A percentile compares a stretch with the other conserved stretches of the same genome.
These are phyloP conservation scores for Heteractis magnifica DNA, from an alignment of 92 coral and sea anemone genomes.

Conservation along the genomic window DNA sequence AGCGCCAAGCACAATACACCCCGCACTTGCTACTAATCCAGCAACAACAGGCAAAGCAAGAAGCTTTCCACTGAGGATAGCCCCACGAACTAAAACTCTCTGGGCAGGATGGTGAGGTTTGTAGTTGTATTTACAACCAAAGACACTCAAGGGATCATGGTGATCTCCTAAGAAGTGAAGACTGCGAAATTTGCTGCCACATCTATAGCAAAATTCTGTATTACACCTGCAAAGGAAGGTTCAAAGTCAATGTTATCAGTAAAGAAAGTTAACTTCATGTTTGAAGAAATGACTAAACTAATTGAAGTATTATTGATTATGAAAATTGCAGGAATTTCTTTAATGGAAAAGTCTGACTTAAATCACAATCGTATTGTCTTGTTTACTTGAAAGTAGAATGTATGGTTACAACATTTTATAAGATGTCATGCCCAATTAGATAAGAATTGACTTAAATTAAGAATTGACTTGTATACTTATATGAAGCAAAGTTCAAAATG, in stretches of 20 bases:
- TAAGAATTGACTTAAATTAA: too few species aligned
- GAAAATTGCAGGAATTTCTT: too few species aligned
- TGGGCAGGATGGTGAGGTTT: conserved; percentile 76
- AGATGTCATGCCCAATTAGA: too few species aligned
- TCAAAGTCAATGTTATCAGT: not conserved
- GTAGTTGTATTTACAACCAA: conserved; percentile 85
- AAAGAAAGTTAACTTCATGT: too few species aligned
- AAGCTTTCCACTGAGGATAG: conserved; percentile 67
- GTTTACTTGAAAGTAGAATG: too few species aligned
- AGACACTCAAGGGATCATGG: conserved; percentile 72
- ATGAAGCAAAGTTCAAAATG: too few species aligned
- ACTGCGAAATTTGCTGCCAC: conserved; percentile 73
- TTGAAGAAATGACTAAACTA: too few species aligned
- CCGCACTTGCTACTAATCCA: conserved; percentile 75
- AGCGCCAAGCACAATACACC: conserved; percentile 65
- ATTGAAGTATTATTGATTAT: too few species aligned
- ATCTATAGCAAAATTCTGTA: conserved; percentile 86
- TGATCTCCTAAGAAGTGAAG: conserved; percentile 81
- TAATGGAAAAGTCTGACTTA: too few species aligned
- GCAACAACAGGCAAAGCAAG: conserved; percentile 62
- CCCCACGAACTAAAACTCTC: conserved; percentile 73
- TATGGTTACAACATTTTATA: too few species aligned
- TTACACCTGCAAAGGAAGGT: conserved; percentile 47
- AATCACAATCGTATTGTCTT: too few species aligned
- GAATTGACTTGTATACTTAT: too few species aligned